Base-by-base conservation (phyloP, 1,140 invertebrate species). In the Cotesia typhae region DNA sequence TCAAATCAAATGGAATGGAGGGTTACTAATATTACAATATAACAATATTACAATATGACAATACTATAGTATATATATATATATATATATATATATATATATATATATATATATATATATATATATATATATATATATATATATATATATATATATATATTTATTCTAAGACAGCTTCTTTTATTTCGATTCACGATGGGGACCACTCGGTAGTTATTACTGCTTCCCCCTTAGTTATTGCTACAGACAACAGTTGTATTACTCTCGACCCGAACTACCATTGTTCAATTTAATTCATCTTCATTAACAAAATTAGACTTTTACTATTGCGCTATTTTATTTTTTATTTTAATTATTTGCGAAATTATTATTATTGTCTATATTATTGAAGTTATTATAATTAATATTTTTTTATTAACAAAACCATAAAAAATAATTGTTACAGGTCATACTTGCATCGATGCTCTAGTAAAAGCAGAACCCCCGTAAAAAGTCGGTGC, bases 1-100 rank as follows among this genome's bases (percentile, higher is more conserved):
- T 77, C 73, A 75, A 78, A 81, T 77, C 69, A 80, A 81, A 79
- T 71, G 75, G 73, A 79, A 81, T 74, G 77, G 77, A 79, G 80
- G 79, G 78, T 77, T 78, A 79, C 77, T 80, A 81, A 80, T 47
- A 79, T 81, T 79, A 83, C 81, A 84, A 83, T 84, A 75, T 78
- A 28, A 28, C 20, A 28, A 28, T 28, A 28, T 28, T 28, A 28
- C 28, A 28, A 28, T 28, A 28, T 28, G 28, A 3, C 28, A 28
- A 28, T 28, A 28, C 28, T 28, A 28, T 28, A 28, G 28, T 28
- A 28, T 28, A 28, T 28, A 79, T 75, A 78, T 17, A 14, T 14
- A 14, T 14, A 14, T 14, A 14, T 14, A 14, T 14, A 14, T 14
- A 14, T 14, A 14, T 28, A 79, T 75, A 78, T 17, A 14, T 14